Percentiles rank a stretch among this genome's conserved stretches.
phyloP scores from a whole-genome alignment of 2,113 vertebrate species.

The Mustelus asterias region DNA sequence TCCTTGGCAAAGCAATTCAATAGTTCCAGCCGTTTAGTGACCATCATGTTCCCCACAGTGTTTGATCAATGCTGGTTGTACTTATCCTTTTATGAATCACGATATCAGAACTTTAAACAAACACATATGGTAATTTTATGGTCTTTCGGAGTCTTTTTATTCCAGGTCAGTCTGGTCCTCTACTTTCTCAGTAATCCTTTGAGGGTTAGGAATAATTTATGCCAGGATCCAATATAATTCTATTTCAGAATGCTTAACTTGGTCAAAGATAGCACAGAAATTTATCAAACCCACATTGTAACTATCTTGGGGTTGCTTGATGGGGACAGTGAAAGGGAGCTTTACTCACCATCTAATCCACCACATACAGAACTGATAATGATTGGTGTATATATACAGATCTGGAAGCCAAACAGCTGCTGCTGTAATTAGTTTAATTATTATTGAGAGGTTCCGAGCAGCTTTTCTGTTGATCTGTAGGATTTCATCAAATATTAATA shows the following conservation, averaged over 20 bases:
- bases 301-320: not conserved
- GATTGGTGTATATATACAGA: not conserved
- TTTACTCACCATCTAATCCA: not conserved
- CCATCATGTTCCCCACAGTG: not conserved
- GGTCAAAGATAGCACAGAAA: not conserved
- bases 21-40: not conserved
- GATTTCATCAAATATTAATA: constrained; percentile 35
- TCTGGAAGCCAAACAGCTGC: constrained; percentile 9
- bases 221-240: not conserved
- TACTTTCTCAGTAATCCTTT: constrained; percentile 11
- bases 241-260: not conserved
- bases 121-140: constrained; percentile 31
- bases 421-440: constrained; percentile 27
- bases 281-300: not conserved
- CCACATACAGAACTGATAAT: not conserved
- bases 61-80: constrained; percentile 20
- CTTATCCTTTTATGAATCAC: constrained; percentile 28
- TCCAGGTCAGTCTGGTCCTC: constrained; percentile 22
- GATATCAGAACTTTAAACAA: constrained; percentile 32
- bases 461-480: constrained; percentile 12
- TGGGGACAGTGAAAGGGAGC: not conserved
- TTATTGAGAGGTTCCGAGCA: not conserved
- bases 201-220: constrained; percentile 5
- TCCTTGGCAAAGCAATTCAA: not conserved
- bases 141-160: constrained; percentile 18